phyloP scores from a whole-genome alignment of 2,888 invertebrate species.

The Andrena marginata region DNA sequence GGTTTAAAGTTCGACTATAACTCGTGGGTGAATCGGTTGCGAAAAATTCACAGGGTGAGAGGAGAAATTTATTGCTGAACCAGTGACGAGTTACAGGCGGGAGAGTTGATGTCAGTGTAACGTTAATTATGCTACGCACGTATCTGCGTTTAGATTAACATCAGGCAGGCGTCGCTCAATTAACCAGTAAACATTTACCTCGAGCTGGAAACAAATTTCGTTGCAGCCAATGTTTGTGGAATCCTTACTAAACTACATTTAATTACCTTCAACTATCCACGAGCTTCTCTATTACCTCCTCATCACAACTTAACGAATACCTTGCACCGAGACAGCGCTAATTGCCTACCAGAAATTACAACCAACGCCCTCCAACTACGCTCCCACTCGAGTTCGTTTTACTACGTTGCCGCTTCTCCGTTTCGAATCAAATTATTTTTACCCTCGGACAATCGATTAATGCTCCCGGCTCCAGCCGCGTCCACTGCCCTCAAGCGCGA shows the following conservation, averaged over 20 bases:
- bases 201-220: background rate
- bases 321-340: background rate
- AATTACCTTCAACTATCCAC: background rate
- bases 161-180: background rate
- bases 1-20: background rate
- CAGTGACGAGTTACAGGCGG: background rate
- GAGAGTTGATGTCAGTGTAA: background rate
- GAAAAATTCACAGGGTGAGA: background rate
- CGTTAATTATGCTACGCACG: background rate
- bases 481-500: constrained; percentile 15
- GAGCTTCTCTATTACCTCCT: background rate
- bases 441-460: constrained; percentile 48
- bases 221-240: background rate
- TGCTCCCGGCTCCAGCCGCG: background rate
- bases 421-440: background rate
- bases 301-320: background rate
- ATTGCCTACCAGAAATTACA: background rate
- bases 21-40: background rate
- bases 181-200: background rate
- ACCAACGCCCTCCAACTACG: background rate
- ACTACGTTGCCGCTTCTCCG: background rate
- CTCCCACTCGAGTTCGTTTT: background rate
- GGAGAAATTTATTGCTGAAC: background rate
- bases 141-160: background rate
- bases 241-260: background rate